Percentiles rank a stretch among this genome's conserved stretches.
Conservation (phyloP, 2,113 vertebrate species). For the Petrocephalus zakoni region DNA sequence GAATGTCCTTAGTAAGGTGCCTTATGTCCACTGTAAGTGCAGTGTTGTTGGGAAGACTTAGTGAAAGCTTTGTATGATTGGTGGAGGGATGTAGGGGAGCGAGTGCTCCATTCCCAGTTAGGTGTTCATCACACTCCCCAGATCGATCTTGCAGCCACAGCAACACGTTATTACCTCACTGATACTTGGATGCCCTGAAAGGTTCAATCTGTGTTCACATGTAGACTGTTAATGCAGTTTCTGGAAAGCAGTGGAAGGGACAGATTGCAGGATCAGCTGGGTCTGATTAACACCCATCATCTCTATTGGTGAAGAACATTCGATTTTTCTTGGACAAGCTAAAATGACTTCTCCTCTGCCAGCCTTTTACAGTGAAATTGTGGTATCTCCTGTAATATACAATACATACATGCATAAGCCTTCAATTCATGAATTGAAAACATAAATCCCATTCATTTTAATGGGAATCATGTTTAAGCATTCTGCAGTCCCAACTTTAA, state of each 20-base stretch:
- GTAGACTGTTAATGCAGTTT: not conserved
- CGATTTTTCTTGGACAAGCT: not conserved
- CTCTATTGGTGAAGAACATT: not conserved
- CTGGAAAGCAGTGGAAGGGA: not conserved
- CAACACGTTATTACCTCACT: not conserved
- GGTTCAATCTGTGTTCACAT: not conserved
- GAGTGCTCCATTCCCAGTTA: not conserved
- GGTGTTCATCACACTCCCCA: not conserved
- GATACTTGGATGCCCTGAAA: not conserved
- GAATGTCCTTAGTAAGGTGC: not conserved
- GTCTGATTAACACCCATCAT: not conserved
- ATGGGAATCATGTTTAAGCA: not conserved
- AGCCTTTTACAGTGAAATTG: not conserved
- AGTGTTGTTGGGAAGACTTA: not conserved
- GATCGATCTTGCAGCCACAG: constrained; percentile 1
- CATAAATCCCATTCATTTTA: not conserved
- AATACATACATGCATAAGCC: not conserved
- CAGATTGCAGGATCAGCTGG: not conserved
- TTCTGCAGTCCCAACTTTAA: not conserved
- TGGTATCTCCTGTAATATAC: not conserved
- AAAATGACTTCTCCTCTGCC: not conserved
- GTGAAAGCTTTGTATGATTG: not conserved
- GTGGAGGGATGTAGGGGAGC: not conserved
- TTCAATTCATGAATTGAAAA: not conserved
- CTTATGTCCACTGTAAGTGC: not conserved